phyloP scores from a whole-genome alignment of 2,888 invertebrate species.

The Phytoseiulus persimilis region DNA sequence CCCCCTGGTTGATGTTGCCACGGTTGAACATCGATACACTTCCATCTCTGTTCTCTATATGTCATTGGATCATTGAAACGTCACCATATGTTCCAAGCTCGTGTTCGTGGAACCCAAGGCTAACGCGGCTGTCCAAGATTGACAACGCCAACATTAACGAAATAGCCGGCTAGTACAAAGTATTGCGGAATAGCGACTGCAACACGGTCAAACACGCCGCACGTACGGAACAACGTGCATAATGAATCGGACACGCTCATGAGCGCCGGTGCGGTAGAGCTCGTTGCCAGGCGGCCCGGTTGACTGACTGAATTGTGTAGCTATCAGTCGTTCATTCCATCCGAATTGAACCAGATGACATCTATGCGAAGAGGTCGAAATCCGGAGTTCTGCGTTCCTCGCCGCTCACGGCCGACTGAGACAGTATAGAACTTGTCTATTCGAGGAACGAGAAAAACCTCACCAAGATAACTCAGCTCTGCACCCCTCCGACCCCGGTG shows the following conservation, averaged over 20 bases:
- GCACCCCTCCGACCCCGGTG: too few species aligned
- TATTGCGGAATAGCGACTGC: neutral
- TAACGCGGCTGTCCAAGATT: neutral
- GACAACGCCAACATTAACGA: neutral
- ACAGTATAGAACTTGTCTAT: too few species aligned
- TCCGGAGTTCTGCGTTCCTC: too few species aligned
- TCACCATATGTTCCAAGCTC: neutral
- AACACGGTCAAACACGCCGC: neutral
- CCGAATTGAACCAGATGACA: neutral
- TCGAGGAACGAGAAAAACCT: too few species aligned
- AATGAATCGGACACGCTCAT: neutral
- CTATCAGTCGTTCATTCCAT: neutral
- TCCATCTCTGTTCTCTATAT: too few species aligned
- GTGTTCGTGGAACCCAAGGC: neutral
- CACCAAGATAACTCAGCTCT: too few species aligned
- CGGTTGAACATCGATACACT: too few species aligned
- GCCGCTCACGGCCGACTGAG: too few species aligned
- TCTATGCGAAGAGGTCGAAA: neutral
- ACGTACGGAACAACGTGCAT: neutral
- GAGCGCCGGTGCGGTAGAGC: neutral
- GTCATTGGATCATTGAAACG: neutral
- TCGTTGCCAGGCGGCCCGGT: neutral
- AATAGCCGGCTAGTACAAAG: neutral
- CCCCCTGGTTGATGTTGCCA: too few species aligned
- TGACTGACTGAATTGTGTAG: neutral